Conservation (phyloP, 2,888 invertebrate species). For the Pterostichus niger region DNA sequence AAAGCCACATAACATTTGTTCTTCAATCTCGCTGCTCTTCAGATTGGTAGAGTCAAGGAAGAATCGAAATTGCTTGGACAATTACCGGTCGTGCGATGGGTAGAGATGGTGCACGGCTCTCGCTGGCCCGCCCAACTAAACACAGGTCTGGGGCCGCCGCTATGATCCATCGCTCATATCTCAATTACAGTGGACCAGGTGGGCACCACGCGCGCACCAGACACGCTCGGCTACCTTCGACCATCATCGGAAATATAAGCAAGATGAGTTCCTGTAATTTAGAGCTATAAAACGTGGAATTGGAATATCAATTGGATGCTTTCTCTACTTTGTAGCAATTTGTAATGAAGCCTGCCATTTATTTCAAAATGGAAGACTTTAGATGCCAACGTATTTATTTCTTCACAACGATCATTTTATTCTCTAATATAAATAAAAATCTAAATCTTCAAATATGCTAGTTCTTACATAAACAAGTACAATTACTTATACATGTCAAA, state of each 20-base stretch:
- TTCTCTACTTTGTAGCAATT: constrained; percentile 24
- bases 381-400: too few relatives aligned
- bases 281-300: constrained; percentile 39
- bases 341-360: background rate
- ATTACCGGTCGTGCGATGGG: constrained; percentile 63
- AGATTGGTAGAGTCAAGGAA: constrained; percentile 2
- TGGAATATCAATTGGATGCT: constrained; percentile 13
- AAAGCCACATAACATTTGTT: constrained; percentile 5
- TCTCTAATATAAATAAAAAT: too few relatives aligned
- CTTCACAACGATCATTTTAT: too few relatives aligned
- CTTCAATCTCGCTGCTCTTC: background rate
- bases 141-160: constrained; percentile 73
- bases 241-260: background rate
- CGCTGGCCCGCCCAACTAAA: constrained; percentile 75
- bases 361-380: background rate
- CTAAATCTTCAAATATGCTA: too few relatives aligned
- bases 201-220: constrained; percentile 57
- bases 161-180: constrained; percentile 74
- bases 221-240: constrained; percentile 57
- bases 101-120: constrained; percentile 49
- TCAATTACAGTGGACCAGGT: constrained; percentile 73
- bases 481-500: too few relatives aligned
- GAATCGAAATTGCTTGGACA: constrained; percentile 54
- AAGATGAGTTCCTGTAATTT: constrained; percentile 26
- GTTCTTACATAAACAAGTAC: too few relatives aligned